A percentile compares a stretch with the other conserved stretches of the same genome.
phyloP scores from a whole-genome alignment of 2,888 invertebrate species.

The Sarcophaga subvicina region DNA sequence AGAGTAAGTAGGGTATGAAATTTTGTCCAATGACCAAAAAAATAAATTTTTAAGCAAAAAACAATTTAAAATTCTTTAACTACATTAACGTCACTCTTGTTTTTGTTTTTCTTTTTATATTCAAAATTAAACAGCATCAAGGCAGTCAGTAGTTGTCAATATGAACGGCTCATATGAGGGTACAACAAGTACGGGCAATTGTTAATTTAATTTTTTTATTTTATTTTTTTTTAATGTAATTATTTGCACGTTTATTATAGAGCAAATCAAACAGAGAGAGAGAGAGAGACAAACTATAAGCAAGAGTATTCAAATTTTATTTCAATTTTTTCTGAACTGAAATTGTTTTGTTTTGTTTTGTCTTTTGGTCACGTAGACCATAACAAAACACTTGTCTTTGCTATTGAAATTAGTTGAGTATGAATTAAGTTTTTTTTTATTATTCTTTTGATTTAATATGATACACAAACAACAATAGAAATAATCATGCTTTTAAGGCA shows the following conservation, averaged over 20 bases:
- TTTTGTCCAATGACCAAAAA: neutral
- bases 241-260: slow-evolving; percentile 21
- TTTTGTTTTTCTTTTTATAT: neutral
- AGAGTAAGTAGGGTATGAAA: slow-evolving; percentile 1
- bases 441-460: slow-evolving; percentile 17
- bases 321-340: neutral
- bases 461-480: neutral
- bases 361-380: slow-evolving; percentile 59
- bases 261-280: neutral
- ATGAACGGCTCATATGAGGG: neutral
- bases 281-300: no score
- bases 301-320: neutral
- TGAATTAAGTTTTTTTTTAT: neutral
- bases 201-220: neutral
- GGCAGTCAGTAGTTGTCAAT: slow-evolving; percentile 25
- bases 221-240: slow-evolving; percentile 17
- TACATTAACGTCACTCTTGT: slow-evolving; percentile 19
- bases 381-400: slow-evolving; percentile 50
- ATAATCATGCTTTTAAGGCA: neutral
- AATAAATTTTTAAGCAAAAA: slow-evolving; percentile 11
- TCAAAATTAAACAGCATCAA: slow-evolving; percentile 44
- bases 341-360: neutral
- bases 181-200: neutral
- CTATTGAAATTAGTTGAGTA: slow-evolving; percentile 50
- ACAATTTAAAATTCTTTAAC: slow-evolving; percentile 26